phyloP scores from a whole-genome alignment of 2,888 invertebrate species.

The Argyresthia goedartella region DNA sequence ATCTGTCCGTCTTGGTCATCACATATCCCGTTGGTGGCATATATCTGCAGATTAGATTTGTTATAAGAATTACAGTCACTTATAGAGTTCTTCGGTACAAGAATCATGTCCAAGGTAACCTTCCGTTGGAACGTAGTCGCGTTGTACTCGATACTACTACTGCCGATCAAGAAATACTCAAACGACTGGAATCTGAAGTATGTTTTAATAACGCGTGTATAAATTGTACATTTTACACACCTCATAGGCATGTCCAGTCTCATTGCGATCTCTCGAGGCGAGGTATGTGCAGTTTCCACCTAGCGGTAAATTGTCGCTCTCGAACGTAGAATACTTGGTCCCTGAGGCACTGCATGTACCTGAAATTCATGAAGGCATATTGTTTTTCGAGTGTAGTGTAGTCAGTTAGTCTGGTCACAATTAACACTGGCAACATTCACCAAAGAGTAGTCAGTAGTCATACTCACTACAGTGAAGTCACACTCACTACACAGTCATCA shows the following conservation, averaged over 20 bases:
- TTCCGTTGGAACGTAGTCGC: neutral
- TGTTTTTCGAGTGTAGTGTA: too few relatives aligned
- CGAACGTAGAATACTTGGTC: slow-evolving; percentile 86
- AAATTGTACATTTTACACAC: too few relatives aligned
- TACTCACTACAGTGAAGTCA: too few relatives aligned
- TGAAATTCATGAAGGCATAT: neutral
- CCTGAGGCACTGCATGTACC: slow-evolving; percentile 39
- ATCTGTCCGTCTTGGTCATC: slow-evolving; percentile 58
- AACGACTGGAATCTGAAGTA: too few relatives aligned
- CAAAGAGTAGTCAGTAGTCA: too few relatives aligned
- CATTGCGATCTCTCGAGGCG: slow-evolving; percentile 75
- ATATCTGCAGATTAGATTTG: slow-evolving; percentile 51
- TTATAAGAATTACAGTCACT: neutral
- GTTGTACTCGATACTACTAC: neutral
- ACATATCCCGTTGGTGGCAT: slow-evolving; percentile 80
- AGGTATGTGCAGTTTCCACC: slow-evolving; percentile 89
- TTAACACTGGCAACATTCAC: neutral
- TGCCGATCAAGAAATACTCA: too few relatives aligned
- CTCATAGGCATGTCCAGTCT: slow-evolving; percentile 34
- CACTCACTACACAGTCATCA: too few relatives aligned
- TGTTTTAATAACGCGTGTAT: too few relatives aligned
- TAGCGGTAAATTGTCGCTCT: slow-evolving; percentile 82
- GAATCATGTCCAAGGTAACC: neutral
- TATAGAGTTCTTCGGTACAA: neutral
- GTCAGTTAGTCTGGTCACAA: too few relatives aligned